Conservation (phyloP, 2,797 vertebrate species). For the Calcarius lapponicus region DNA sequence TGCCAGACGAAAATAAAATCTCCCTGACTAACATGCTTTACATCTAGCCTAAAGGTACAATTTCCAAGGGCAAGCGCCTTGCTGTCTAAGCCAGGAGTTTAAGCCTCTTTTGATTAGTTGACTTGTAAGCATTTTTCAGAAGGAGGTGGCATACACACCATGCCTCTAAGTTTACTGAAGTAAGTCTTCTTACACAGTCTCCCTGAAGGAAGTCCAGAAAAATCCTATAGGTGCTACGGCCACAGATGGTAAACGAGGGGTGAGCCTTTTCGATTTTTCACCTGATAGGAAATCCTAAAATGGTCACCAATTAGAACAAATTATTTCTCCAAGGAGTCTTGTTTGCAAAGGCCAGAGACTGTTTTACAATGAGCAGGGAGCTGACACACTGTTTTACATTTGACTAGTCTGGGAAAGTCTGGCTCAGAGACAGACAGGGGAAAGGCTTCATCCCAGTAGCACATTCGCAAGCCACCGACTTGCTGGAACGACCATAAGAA, state of each 20-base stretch:
- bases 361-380: background rate
- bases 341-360: background rate
- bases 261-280: background rate
- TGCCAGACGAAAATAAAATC: background rate
- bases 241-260: background rate
- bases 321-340: slow-evolving; percentile 3
- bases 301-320: background rate
- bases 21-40: slow-evolving; percentile 43
- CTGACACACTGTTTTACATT: background rate
- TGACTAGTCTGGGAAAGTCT: background rate
- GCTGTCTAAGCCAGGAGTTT: slow-evolving; percentile 35
- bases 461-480: fast-evolving
- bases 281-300: background rate
- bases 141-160: background rate
- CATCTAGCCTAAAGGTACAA: slow-evolving; percentile 54
- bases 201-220: background rate
- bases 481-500: background rate
- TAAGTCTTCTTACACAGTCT: background rate
- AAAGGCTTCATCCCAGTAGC: background rate
- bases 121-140: slow-evolving; percentile 3
- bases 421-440: background rate
- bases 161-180: background rate
- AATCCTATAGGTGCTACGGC: background rate
- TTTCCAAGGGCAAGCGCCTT: slow-evolving; percentile 39
- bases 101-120: slow-evolving; percentile 40